These are phyloP conservation scores for Haemorhous mexicanus DNA, from an alignment of 2,113 vertebrate species.

Conservation along the genomic window DNA sequence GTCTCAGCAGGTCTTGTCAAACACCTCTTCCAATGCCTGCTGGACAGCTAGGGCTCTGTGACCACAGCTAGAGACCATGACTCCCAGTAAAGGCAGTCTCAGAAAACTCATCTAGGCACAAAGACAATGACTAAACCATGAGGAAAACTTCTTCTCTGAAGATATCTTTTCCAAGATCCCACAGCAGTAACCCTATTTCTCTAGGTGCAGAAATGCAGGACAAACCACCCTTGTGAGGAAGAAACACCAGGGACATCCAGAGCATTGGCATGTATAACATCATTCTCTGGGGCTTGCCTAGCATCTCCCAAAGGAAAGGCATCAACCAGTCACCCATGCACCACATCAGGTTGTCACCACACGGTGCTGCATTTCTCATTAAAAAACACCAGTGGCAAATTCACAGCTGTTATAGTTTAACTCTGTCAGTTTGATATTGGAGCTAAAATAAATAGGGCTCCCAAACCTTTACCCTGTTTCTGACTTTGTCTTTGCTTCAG, in stretches of 20 bases:
- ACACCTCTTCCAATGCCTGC: not conserved
- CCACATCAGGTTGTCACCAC: not conserved
- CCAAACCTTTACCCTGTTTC: not conserved
- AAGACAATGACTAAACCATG: not conserved
- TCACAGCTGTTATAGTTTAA: not conserved
- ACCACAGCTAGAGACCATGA: not conserved
- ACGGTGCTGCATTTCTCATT: not conserved
- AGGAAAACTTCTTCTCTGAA: not conserved
- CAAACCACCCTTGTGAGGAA: not conserved
- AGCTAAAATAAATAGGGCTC: not conserved
- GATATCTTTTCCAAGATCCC: not conserved
- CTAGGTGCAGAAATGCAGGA: not conserved
- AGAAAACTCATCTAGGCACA: not conserved
- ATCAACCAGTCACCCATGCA: not conserved
- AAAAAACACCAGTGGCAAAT: slow-evolving; percentile 7
- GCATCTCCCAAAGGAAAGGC: not conserved
- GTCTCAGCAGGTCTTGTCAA: not conserved
- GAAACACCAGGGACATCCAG: not conserved
- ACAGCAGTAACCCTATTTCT: not conserved
- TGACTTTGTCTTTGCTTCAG: not conserved
- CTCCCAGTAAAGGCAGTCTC: not conserved
- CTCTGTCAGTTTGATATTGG: not conserved
- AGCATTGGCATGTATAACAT: not conserved
- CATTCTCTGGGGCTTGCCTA: not conserved
- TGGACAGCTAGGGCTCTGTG: not conserved